These are phyloP conservation scores for Drosophila nigricruria DNA, from an alignment of 2,888 invertebrate genomes.

Conservation along the genomic window DNA sequence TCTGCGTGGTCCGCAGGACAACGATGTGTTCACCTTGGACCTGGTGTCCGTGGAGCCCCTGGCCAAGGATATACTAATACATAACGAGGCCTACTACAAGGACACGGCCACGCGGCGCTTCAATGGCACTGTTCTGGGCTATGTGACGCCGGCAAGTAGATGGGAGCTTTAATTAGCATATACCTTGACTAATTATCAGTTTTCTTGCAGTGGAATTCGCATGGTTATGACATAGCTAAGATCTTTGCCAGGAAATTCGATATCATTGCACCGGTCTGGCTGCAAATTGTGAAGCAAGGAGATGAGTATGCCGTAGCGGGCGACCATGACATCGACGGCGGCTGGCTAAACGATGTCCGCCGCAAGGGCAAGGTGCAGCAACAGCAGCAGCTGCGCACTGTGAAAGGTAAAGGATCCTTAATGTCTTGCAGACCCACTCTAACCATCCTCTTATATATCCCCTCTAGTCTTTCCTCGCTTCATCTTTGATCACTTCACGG, in stretches of 20 bases:
- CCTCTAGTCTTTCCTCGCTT: slow-evolving; percentile 93
- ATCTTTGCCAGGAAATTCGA: slow-evolving; percentile 95
- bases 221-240: slow-evolving; percentile 97
- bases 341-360: slow-evolving; percentile 92
- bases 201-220: slow-evolving; percentile 93
- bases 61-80: slow-evolving; percentile 90
- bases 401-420: slow-evolving; percentile 45
- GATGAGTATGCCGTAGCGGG: slow-evolving; percentile 89
- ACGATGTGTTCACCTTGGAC: slow-evolving; percentile 89
- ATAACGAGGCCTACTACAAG: slow-evolving; percentile 91
- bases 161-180: no score
- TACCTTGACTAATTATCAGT: background rate
- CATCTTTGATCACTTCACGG: slow-evolving; percentile 94
- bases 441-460: slow-evolving; percentile 44
- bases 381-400: slow-evolving; percentile 44
- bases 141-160: slow-evolving; percentile 95
- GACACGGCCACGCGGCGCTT: slow-evolving; percentile 89
- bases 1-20: slow-evolving; percentile 87
- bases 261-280: slow-evolving; percentile 97
- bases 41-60: slow-evolving; percentile 89
- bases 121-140: slow-evolving; percentile 92
- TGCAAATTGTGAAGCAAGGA: slow-evolving; percentile 91
- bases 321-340: slow-evolving; percentile 93
- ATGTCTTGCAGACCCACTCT: background rate
- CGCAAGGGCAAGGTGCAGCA: slow-evolving; percentile 82